A percentile compares a stretch with the other conserved stretches of the same genome.
These are phyloP conservation scores for Mellivora capensis DNA, from an alignment of 2,113 vertebrate species.

Conservation along the genomic window DNA sequence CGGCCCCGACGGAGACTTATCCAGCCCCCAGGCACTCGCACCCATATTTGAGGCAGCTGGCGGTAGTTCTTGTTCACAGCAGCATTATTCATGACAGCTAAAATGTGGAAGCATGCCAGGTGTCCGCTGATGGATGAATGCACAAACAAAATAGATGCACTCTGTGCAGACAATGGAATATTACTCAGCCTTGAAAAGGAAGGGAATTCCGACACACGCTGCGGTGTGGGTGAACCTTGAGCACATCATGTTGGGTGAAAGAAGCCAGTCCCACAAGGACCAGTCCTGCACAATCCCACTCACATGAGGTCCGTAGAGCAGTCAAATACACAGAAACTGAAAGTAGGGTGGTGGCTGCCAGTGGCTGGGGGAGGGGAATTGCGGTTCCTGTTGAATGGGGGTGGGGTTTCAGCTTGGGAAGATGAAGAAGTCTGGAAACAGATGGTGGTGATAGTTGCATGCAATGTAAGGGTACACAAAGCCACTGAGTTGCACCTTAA, in stretches of 20 bases:
- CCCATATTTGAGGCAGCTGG: too few species aligned
- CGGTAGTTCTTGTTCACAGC: background rate
- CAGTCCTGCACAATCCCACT: background rate
- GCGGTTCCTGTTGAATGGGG: fast-evolving
- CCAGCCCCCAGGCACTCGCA: background rate
- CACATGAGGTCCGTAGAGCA: background rate
- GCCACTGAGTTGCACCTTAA: background rate
- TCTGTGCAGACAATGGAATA: fast-evolving
- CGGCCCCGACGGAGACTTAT: background rate
- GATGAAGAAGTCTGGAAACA: background rate
- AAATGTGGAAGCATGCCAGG: background rate
- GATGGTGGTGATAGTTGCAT: background rate
- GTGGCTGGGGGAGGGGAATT: background rate
- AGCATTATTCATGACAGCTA: background rate
- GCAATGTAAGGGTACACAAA: background rate
- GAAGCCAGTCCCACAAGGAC: background rate
- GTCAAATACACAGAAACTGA: background rate
- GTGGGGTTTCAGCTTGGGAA: background rate
- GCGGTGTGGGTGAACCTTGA: background rate
- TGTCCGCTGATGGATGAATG: background rate
- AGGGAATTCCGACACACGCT: background rate
- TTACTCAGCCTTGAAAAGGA: background rate
- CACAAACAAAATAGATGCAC: background rate
- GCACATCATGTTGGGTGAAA: background rate
- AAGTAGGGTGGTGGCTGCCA: background rate